Evolutionary conservation across 2,888 invertebrate genomes (phyloP).

Genomic region (Synanthedon vespiformis): DNA sequence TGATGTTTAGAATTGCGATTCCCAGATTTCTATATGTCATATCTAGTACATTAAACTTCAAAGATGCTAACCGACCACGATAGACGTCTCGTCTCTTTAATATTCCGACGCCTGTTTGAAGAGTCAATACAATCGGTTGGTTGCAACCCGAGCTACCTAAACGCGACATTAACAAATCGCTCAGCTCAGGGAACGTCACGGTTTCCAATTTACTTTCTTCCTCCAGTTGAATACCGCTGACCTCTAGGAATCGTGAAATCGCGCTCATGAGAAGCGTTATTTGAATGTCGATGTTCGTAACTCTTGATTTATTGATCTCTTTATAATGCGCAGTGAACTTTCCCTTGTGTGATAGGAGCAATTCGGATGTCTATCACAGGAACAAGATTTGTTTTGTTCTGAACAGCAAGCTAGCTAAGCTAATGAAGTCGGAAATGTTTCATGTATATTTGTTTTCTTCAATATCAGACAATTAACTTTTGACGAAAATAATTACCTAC

Average conservation of each 20-base stretch:
- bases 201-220: constrained; percentile 57
- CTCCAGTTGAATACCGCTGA: constrained; percentile 36
- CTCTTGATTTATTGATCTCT: constrained; percentile 7
- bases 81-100: constrained; percentile 11
- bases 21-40: constrained; percentile 4
- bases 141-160: constrained; percentile 25
- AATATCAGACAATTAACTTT: too few relatives aligned
- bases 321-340: not conserved
- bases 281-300: constrained; percentile 27
- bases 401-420: too few relatives aligned
- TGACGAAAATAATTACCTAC: too few relatives aligned
- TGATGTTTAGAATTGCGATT: constrained; percentile 9
- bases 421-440: too few relatives aligned
- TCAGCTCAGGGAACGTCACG: constrained; percentile 40
- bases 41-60: too few relatives aligned
- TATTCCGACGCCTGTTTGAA: constrained; percentile 8
- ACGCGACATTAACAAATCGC: constrained; percentile 56
- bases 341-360: not conserved
- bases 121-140: constrained; percentile 19
- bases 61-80: constrained; percentile 3
- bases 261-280: constrained; percentile 33
- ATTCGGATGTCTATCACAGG: not conserved
- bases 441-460: too few relatives aligned
- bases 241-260: constrained; percentile 38
- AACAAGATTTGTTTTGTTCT: too few relatives aligned